Evolutionary conservation across 2,888 invertebrate genomes (phyloP), one percentile per base, ranked within the genome.

Genomic region (Tridacna crocea): DNA sequence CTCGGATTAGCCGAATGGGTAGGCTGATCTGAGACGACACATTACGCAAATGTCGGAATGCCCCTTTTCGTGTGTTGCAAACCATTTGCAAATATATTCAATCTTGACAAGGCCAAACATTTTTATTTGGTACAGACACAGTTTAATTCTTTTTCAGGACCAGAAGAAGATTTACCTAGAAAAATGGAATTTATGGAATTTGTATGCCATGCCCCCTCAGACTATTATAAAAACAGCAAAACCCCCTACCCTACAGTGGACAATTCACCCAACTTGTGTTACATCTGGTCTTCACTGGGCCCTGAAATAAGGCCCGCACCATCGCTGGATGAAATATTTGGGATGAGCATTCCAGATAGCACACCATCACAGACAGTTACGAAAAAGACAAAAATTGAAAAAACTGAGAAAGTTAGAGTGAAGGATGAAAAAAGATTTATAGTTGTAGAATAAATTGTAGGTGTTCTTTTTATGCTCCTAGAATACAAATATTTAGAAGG

Each of bases 141-240:
- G 36, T 36, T 36, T 6, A 19, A 55, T 55, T 65, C 11, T 46
- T 46, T 66, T 66, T 17, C 93, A 97, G 97, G 98, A 3, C 98
- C 98, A 0, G 98, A 98, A 92, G 98, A 98, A 95, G 98, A 98
- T 87, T 95, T 97, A 1, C 97, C 98, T 0, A 95, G 98, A 11
- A 97, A 97, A 93, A 95, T 98, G 75, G 97, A 97, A 48, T 97
- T 96, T 88, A 96, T 98, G 96, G 97, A 98, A 92, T 98, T 98
- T 95, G 96, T 98, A 15, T 98, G 98, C 97, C 98, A 98, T 92
- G 98, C 98, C 0, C 98, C 98, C 0, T 97, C 98, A 0, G 98
- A 98, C 94, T 98, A 98, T 84, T 94, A 90, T 94, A 96, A 96
- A 92, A 96, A 97, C 13, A 96, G 96, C 88, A 96, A 96, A 87